Evolutionary conservation across 1,140 invertebrate genomes (phyloP).

Genomic region (Aethina tumida): DNA sequence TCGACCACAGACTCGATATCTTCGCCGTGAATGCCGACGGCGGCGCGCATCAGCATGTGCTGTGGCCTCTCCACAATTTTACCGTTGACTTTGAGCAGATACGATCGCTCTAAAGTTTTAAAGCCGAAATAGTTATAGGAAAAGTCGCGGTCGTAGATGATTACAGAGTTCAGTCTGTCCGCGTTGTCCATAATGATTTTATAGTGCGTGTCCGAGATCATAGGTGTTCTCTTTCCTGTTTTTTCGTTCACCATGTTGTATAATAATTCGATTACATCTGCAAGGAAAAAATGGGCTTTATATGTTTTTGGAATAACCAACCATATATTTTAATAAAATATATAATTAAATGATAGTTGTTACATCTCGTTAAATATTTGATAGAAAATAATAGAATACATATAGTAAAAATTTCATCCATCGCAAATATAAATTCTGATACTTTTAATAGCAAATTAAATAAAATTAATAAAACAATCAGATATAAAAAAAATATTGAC

Average conservation of each 20-base stretch:
- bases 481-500: too few relatives aligned
- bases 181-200: slow-evolving; percentile 81
- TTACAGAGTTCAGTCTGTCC: slow-evolving; percentile 85
- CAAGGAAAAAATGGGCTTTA: slow-evolving; percentile 7
- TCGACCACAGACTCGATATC: slow-evolving; percentile 91
- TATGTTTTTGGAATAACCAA: too few relatives aligned
- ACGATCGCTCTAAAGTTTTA: slow-evolving; percentile 94
- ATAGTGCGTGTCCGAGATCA: slow-evolving; percentile 80
- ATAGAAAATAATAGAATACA: too few relatives aligned
- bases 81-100: slow-evolving; percentile 86
- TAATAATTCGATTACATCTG: slow-evolving; percentile 86
- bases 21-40: slow-evolving; percentile 93
- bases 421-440: too few relatives aligned
- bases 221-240: slow-evolving; percentile 59
- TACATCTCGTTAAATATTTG: too few relatives aligned
- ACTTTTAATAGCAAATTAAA: too few relatives aligned
- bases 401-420: too few relatives aligned
- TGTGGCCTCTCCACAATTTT: slow-evolving; percentile 96
- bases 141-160: slow-evolving; percentile 96
- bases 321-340: too few relatives aligned
- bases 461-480: too few relatives aligned
- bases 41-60: slow-evolving; percentile 97
- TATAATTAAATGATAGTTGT: too few relatives aligned
- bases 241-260: slow-evolving; percentile 66
- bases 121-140: slow-evolving; percentile 99